These are phyloP conservation scores for Heliconius himera DNA, from an alignment of 1,140 invertebrate species.

Conservation along the genomic window DNA sequence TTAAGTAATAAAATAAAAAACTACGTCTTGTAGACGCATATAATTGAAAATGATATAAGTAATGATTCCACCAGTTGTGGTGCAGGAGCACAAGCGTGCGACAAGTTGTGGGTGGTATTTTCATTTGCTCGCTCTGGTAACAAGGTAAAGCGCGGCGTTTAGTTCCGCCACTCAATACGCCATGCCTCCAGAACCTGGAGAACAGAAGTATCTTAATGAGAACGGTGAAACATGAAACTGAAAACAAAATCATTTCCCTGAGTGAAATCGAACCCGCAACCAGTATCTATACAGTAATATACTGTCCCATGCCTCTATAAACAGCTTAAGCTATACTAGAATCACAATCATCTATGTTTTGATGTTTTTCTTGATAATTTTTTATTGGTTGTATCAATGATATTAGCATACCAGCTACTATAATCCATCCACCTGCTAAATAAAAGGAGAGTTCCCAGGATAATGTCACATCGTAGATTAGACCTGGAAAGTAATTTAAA, in stretches of 20 bases:
- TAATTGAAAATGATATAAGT: too few relatives aligned
- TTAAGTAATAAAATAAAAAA: too few relatives aligned
- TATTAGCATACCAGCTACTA: slow-evolving; percentile 88
- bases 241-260: not conserved
- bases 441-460: slow-evolving; percentile 89
- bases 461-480: slow-evolving; percentile 84
- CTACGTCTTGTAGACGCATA: too few relatives aligned
- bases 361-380: slow-evolving; percentile 48
- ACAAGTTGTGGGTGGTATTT: too few relatives aligned
- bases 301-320: not conserved
- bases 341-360: slow-evolving; percentile 24
- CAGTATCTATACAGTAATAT: not conserved
- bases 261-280: not conserved
- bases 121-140: too few relatives aligned
- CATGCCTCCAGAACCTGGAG: too few relatives aligned
- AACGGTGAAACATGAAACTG: not conserved
- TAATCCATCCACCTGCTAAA: slow-evolving; percentile 88
- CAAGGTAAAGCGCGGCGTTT: too few relatives aligned
- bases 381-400: slow-evolving; percentile 82
- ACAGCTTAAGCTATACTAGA: slow-evolving; percentile 42
- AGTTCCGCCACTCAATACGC: too few relatives aligned
- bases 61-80: too few relatives aligned
- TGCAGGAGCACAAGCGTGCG: too few relatives aligned
- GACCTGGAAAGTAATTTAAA: slow-evolving; percentile 51
- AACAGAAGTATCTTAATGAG: not conserved